phyloP scores from a whole-genome alignment of 2,888 invertebrate species.

The Eupithecia vulgata region DNA sequence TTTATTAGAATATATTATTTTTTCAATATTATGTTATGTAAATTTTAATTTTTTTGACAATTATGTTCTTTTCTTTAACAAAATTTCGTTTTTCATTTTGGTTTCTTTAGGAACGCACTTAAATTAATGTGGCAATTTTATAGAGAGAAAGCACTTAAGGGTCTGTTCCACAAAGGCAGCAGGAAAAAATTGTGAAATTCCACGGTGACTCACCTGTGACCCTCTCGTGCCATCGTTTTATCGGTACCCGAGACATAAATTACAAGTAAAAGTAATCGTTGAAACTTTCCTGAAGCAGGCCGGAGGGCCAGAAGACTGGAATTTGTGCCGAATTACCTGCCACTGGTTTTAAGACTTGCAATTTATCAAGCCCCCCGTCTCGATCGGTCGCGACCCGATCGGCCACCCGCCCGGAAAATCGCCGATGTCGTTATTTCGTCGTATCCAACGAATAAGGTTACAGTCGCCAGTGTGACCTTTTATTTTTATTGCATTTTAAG shows the following conservation, averaged over 20 bases:
- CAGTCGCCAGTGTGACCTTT: no score
- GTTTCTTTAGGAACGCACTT: conserved; percentile 14
- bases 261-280: conserved; percentile 81
- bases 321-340: conserved; percentile 85
- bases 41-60: no score
- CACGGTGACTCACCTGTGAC: conserved; percentile 73
- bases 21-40: no score
- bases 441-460: no score
- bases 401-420: conserved; percentile 67
- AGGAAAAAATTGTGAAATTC: conserved; percentile 59
- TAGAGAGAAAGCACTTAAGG: conserved; percentile 54
- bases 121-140: conserved; percentile 50
- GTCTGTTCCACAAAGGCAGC: conserved; percentile 51
- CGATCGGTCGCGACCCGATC: conserved; percentile 64
- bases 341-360: conserved; percentile 85
- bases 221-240: conserved; percentile 70
- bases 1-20: conserved; percentile 33
- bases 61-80: no score
- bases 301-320: conserved; percentile 69
- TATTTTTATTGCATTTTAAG: no score
- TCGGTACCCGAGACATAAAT: conserved; percentile 77
- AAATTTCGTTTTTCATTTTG: conserved; percentile 16
- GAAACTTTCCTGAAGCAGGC: conserved; percentile 75
- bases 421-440: conserved; percentile 65
- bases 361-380: conserved; percentile 83